Evolutionary conservation across 1,140 invertebrate species (phyloP).

Genomic region (Temnothorax nylanderi): DNA sequence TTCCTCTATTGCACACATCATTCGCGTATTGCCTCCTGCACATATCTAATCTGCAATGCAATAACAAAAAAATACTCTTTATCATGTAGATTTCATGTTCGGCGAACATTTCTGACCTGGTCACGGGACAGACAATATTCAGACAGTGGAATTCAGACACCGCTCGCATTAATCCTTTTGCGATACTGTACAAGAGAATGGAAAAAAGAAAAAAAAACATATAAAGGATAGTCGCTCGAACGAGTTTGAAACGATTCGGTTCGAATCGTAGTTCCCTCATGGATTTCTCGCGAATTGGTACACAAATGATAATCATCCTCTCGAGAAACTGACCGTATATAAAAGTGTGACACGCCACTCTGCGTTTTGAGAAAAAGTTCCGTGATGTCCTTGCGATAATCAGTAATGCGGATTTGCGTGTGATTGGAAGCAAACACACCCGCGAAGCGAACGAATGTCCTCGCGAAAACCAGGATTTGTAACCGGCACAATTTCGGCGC

Average conservation of each 20-base stretch:
- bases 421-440: conserved; percentile 37
- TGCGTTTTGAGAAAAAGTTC: conserved; percentile 9
- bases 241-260: neutral
- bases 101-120: conserved; percentile 67
- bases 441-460: conserved; percentile 26
- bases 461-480: conserved; percentile 5
- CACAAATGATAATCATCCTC: conserved; percentile 30
- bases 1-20: conserved; percentile 98
- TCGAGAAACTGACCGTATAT: conserved; percentile 3
- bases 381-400: neutral
- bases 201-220: neutral
- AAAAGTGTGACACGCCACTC: neutral
- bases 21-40: conserved; percentile 97
- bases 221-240: neutral
- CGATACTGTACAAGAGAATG: neutral
- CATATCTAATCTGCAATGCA: conserved; percentile 98
- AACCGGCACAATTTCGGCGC: neutral
- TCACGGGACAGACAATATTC: conserved; percentile 75
- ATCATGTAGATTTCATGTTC: conserved; percentile 72
- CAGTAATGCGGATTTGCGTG: conserved; percentile 23
- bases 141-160: neutral
- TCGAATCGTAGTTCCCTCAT: neutral
- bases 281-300: neutral
- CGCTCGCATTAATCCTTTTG: conserved; percentile 20
- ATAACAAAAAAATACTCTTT: conserved; percentile 84